phyloP scores from a whole-genome alignment of 2,113 vertebrate genomes.

The Perca fluviatilis region DNA sequence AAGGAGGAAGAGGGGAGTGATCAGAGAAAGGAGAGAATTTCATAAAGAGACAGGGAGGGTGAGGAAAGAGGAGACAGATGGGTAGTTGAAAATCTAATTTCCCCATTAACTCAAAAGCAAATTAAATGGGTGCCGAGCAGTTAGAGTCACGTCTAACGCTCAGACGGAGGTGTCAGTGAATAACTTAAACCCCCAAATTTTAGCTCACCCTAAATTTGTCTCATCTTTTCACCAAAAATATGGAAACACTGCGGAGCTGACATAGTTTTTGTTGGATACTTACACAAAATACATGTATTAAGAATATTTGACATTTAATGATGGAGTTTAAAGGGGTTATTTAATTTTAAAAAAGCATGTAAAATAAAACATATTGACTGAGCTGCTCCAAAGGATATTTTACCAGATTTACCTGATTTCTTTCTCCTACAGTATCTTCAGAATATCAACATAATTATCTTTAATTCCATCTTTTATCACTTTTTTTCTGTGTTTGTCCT shows the following conservation, averaged over 20 bases:
- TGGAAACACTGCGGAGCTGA: not conserved
- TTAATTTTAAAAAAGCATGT: not conserved
- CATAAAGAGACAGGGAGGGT: not conserved
- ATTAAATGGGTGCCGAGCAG: constrained; percentile 27
- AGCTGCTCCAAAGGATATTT: not conserved
- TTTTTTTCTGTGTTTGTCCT: constrained; percentile 18
- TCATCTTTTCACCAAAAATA: not conserved
- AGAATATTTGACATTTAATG: not conserved
- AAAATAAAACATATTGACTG: not conserved
- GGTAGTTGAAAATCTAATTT: constrained; percentile 48
- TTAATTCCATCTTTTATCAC: not conserved
- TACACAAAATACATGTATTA: not conserved
- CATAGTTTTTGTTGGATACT: not conserved
- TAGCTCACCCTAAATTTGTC: not conserved
- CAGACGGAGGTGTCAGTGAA: constrained; percentile 9
- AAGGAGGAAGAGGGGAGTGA: not conserved
- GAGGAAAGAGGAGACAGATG: not conserved
- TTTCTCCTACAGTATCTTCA: no score
- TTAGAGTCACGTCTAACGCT: constrained; percentile 30
- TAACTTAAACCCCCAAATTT: not conserved
- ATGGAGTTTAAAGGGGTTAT: not conserved
- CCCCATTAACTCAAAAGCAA: constrained; percentile 24
- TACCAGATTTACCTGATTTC: not conserved
- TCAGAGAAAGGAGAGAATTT: not conserved
- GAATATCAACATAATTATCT: not conserved